Percentiles rank a stretch among this genome's conserved stretches.
Conservation (phyloP, 1,140 invertebrate species). For the Trachelipus rathkii region DNA sequence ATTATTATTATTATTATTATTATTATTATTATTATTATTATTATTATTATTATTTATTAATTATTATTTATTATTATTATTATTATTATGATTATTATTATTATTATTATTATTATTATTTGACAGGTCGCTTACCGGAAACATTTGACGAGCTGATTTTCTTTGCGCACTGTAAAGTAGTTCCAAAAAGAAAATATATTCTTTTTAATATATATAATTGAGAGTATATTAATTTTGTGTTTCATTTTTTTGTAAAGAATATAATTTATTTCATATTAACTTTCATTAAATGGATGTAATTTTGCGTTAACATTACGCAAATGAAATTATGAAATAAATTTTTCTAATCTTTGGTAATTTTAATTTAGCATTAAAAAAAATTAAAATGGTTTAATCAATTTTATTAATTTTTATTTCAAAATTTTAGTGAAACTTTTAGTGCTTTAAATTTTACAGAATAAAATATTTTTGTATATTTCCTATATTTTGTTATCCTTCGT, state of each 20-base stretch:
- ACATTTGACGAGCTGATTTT: not conserved
- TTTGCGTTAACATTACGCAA: not conserved
- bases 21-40: too few relatives aligned
- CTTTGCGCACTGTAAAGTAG: not conserved
- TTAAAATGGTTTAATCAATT: not conserved
- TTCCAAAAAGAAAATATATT: not conserved
- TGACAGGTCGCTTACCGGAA: constrained; percentile 8
- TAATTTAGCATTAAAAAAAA: not conserved
- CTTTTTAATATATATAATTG: not conserved
- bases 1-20: too few relatives aligned
- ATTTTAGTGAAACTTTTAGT: not conserved
- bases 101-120: too few relatives aligned
- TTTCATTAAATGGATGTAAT: not conserved
- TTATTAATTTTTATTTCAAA: not conserved
- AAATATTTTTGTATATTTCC: not conserved
- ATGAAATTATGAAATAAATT: not conserved
- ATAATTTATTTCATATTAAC: not conserved
- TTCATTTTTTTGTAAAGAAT: not conserved
- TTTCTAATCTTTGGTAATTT: not conserved
- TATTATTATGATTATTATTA: too few relatives aligned
- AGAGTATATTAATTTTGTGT: not conserved
- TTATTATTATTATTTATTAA: too few relatives aligned
- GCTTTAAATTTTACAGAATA: not conserved
- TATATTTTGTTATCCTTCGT: constrained; percentile 6
- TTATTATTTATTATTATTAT: too few relatives aligned